Base-by-base conservation (phyloP, 2,113 vertebrate species). In the Arvicanthis niloticus region DNA sequence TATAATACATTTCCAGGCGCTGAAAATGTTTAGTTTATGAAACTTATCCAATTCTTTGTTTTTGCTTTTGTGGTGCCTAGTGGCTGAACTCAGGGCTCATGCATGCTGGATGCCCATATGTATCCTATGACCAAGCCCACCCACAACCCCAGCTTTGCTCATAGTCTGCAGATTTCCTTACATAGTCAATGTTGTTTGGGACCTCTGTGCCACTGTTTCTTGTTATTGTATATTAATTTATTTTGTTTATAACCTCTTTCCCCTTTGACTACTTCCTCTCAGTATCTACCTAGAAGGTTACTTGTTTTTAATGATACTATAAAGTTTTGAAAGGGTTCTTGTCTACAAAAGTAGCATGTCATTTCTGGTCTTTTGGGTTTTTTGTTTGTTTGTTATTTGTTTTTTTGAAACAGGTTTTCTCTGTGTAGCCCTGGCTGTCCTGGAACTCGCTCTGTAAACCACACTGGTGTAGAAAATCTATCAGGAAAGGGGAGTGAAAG, bases 1-100 rank as follows among this genome's bases (percentile, higher is more conserved):
- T 94, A 45, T 76, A 85, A 75, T 88, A 96, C 92, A 95, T 89
- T 70, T 24, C 72, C 19, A 90, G 86, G 88, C 58, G 72, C 31
- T 94, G 78, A 87, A 96, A 96, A 95, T 87, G 19, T 92, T 92
- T 93, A 96, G 45, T 88, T 89, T 78, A 24, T 94, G 77, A 95
- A 96, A 96, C 53, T 42, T 60, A 51, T 88, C 75, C 84, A 37
- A n/a, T 60, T 88, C 29, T 96, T 75, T 86, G 15, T 56, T 80
- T 93, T 88, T 75, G 56, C 37, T 78, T 91, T 88, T 92, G 67
- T 42, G 60, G 77, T 85, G 37, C 37, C 70, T 76, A 15, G 37
- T 26, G 58, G 60, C 53, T 62, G n/a, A 58, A 85, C 70, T 29
- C 26, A 22, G 45, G 42, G 29, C n/a, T 58, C 51, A n/a, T 37